phyloP scores from a whole-genome alignment of 2,888 invertebrate genomes.

The Euplexia lucipara region DNA sequence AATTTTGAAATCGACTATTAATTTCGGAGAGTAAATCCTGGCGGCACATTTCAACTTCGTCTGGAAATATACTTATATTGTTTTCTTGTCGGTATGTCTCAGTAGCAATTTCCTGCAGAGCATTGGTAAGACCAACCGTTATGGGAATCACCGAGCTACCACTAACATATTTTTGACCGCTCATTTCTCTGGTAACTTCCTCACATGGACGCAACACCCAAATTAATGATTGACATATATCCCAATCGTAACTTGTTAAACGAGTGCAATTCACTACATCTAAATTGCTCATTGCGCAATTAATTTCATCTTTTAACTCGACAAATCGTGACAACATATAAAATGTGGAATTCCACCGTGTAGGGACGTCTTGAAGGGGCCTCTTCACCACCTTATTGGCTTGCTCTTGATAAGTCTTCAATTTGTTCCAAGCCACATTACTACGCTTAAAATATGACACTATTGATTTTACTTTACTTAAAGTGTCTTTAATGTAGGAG shows the following conservation, averaged over 20 bases:
- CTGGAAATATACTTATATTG: slow-evolving; percentile 3
- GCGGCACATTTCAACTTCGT: slow-evolving; percentile 8
- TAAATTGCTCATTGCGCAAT: slow-evolving; percentile 26
- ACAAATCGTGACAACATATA: slow-evolving; percentile 54
- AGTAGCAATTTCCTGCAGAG: slow-evolving; percentile 9
- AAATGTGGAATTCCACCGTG: slow-evolving; percentile 59
- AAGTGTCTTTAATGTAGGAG: not conserved
- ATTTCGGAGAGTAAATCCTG: slow-evolving; percentile 16
- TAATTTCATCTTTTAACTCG: slow-evolving; percentile 44
- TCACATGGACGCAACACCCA: slow-evolving; percentile 1
- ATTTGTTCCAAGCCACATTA: slow-evolving; percentile 49
- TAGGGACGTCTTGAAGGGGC: slow-evolving; percentile 53
- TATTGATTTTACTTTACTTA: not conserved
- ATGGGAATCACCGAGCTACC: slow-evolving; percentile 26
- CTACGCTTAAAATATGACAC: slow-evolving; percentile 41
- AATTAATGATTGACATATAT: not conserved
- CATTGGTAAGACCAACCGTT: slow-evolving; percentile 19
- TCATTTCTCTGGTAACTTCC: slow-evolving; percentile 4
- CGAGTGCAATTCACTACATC: not conserved
- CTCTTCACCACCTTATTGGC: slow-evolving; percentile 24
- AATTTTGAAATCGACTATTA: slow-evolving; percentile 6
- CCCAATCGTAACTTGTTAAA: not conserved
- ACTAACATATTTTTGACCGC: slow-evolving; percentile 25
- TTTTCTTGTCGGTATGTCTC: slow-evolving; percentile 12
- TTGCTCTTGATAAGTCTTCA: slow-evolving; percentile 46